Base-by-base conservation (phyloP, 1,140 invertebrate genomes). In the Belonocnema kinseyi region DNA sequence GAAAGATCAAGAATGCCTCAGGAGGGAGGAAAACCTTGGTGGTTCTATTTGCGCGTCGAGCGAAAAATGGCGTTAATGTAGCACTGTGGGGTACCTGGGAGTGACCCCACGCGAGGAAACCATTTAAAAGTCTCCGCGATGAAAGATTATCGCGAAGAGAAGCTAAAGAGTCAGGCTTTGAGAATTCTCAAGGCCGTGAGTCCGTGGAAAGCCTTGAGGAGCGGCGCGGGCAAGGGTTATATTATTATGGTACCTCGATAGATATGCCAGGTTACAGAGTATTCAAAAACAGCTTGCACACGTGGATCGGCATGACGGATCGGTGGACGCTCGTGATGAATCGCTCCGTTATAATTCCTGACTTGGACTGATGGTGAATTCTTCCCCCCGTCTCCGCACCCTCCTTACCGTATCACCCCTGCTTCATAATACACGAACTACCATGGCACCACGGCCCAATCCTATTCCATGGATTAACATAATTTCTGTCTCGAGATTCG, bases 321-420 rank as follows among this genome's bases (percentile, higher is more conserved):
- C 87, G 87, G 88, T 81, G 78, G 79, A 80, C 82, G 76, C 86
- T 82, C 80, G 83, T 91, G 89, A 91, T 91, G 88, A 90, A 91
- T 90, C 89, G 88, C 86, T 83, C 85, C 85, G 88, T 88, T 89
- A 88, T 90, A 87, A 90, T 90, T 90, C 85, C 81, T 86, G 88
- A 87, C 88, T 89, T 84, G 87, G 82, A 87, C 87, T 85, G 87
- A 89, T 90, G 89, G 90, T 89, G 86, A 90, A 90, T 90, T 87
- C 84, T 74, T 82, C 82, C 77, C 74, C 78, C 80, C 76, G 76
- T 80, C 77, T 75, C 77, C 81, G 19, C 72, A 33, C 33, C 50
- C 77, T 74, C 70, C 46, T 71, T n/a, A 21, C 21, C 70, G 73
- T 46, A 73, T 33, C 56, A 58, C 77, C 78, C 75, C 66, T 76